A percentile compares a stretch with the other conserved stretches of the same genome.
phyloP scores from a whole-genome alignment of 2,113 vertebrate genomes.

The Hyla sarda region DNA sequence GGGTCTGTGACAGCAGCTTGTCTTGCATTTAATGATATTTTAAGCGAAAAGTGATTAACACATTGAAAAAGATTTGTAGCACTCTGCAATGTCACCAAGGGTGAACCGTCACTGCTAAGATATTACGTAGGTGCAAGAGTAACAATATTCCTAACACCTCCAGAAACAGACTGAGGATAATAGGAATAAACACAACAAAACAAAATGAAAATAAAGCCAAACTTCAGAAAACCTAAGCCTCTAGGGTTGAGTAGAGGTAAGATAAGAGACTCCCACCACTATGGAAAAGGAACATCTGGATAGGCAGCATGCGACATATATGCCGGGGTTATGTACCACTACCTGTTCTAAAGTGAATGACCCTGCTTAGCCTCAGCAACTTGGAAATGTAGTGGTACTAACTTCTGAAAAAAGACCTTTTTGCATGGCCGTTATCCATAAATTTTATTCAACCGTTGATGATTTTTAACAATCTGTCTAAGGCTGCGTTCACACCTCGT shows the following conservation, averaged over 20 bases:
- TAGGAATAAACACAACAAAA: neutral
- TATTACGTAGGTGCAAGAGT: conserved; percentile 55
- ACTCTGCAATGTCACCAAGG: conserved; percentile 37
- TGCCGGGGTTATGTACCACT: neutral
- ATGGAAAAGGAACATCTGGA: too few relatives aligned
- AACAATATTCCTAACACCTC: conserved; percentile 38
- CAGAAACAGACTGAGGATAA: neutral
- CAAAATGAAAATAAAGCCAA: neutral
- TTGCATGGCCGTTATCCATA: too few relatives aligned
- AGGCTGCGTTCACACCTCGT: too few relatives aligned
- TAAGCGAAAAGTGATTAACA: conserved; percentile 59
- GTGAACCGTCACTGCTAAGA: conserved; percentile 31
- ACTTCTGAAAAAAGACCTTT: neutral
- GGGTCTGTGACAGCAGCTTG: conserved; percentile 42
- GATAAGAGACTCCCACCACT: too few relatives aligned
- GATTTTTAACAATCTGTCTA: too few relatives aligned
- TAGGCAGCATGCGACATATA: neutral
- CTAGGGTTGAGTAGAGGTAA: too few relatives aligned
- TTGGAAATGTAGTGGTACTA: neutral
- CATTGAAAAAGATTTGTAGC: conserved; percentile 46
- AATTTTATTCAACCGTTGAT: too few relatives aligned
- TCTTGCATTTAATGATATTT: conserved; percentile 49
- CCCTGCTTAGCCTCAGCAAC: neutral
- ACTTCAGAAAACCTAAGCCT: neutral
- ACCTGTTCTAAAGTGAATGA: neutral